Evolutionary conservation across 2,888 invertebrate genomes (phyloP).

Genomic region (Erebia ligea): DNA sequence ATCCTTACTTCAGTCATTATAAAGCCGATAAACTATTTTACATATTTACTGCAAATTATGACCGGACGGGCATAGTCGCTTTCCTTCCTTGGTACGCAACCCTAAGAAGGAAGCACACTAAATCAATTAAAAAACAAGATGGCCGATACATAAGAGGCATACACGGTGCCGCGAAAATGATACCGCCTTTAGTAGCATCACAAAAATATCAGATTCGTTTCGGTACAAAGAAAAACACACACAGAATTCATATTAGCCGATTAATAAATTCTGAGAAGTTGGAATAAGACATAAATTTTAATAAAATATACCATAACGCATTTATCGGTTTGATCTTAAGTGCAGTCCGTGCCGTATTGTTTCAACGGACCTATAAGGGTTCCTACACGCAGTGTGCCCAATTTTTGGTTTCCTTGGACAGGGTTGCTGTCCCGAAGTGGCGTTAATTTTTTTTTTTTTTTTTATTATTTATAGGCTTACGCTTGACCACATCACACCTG

Average conservation of each 20-base stretch:
- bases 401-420: too few species aligned
- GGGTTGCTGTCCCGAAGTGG: too few species aligned
- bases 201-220: slow-evolving; percentile 63
- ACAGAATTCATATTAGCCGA: slow-evolving; percentile 80
- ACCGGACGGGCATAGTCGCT: too few species aligned
- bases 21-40: not conserved
- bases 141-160: slow-evolving; percentile 23
- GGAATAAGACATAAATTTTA: slow-evolving; percentile 82
- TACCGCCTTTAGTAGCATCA: slow-evolving; percentile 37
- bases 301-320: slow-evolving; percentile 73
- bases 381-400: slow-evolving; percentile 7
- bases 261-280: slow-evolving; percentile 79
- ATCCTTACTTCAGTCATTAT: too few species aligned
- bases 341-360: slow-evolving; percentile 61
- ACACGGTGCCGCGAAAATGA: slow-evolving; percentile 24
- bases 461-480: too few species aligned
- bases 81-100: too few species aligned
- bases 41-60: too few species aligned
- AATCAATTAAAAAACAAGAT: slow-evolving; percentile 27
- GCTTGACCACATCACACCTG: too few species aligned
- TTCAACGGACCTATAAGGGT: slow-evolving; percentile 49
- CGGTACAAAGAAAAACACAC: slow-evolving; percentile 59
- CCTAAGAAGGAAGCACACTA: not conserved
- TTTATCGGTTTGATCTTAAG: slow-evolving; percentile 72
- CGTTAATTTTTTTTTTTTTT: too few species aligned